Conservation (phyloP, 2,797 vertebrate species). For the Pteronotus mesoamericanus region DNA sequence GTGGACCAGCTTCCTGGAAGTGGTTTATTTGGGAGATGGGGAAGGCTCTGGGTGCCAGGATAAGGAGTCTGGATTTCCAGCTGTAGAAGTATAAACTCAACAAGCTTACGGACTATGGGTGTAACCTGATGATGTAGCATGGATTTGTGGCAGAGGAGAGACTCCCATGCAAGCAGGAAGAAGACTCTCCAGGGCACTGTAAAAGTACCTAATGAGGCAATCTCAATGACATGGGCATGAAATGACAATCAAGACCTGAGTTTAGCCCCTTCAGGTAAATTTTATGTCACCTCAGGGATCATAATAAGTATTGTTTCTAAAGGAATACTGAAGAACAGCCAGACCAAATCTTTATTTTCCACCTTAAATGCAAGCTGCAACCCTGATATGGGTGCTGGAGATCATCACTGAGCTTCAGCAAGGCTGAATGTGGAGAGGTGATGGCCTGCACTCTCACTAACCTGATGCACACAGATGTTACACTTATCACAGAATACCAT, state of each 20-base stretch:
- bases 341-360: conserved; percentile 43
- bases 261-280: conserved; percentile 8
- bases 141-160: not conserved
- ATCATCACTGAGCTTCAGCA: conserved; percentile 41
- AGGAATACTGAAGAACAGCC: conserved; percentile 35
- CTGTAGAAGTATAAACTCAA: not conserved
- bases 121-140: not conserved
- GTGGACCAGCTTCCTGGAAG: not conserved
- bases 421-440: not conserved
- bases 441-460: conserved; percentile 73
- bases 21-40: not conserved
- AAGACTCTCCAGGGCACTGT: not conserved
- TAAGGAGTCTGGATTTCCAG: not conserved
- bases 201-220: not conserved
- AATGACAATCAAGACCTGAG: conserved; percentile 10
- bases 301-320: conserved; percentile 39
- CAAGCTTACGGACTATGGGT: not conserved
- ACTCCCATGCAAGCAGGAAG: not conserved
- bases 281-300: conserved; percentile 1
- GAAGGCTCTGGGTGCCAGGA: not conserved
- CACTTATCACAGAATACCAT: conserved; percentile 99
- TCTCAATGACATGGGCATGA: conserved; percentile 18
- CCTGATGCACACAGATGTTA: conserved; percentile 99
- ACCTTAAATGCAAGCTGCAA: conserved; percentile 42
- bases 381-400: conserved; percentile 24